Base-by-base conservation (phyloP, 2,113 vertebrate species). In the Raja brachyura region DNA sequence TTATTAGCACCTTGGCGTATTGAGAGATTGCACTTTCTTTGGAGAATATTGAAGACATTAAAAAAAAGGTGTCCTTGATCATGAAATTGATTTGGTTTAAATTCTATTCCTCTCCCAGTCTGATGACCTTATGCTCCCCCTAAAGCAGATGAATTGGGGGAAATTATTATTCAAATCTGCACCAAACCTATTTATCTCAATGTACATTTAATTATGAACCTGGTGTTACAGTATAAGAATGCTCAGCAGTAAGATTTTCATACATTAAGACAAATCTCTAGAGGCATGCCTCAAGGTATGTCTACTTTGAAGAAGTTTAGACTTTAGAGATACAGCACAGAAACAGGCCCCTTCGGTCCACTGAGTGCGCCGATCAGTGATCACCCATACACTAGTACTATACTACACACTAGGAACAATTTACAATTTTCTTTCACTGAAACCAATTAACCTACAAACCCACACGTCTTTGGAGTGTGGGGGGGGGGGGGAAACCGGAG, bases 141-240 rank as follows among this genome's bases (percentile, higher is more conserved):
- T 88, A 31, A 88, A 31, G 28, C n/a, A 66, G n/a, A 31, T 88
- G 61, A 88, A 66, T 66, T 31, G 14, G 39, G 39, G 83, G 28
- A 88, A 88, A 88, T 88, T 88, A n/a, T n/a, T 63, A 31, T 31
- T 88, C 83, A 88, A 59, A 88, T n/a, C 14, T 63, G 11, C 31
- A 18, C 56, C 63, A 88, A n/a, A 18, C 83, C 18, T 88, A 28
- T 66, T 88, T 66, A 66, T 88, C 39, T 6, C 59, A 88, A 63
- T 63, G 13, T 14, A 33, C 11, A 1, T 31, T 63, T 63, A 31
- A 63, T 88, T 88, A 63, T 63, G 59, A 88, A 88, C 28, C 59
- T n/a, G 20, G 59, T 28, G 28, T 63, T 88, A 48, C 39, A 48
- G 39, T 48, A 66, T 16, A 20, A 48, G 31, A 63, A n/a, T n/a